phyloP scores from a whole-genome alignment of 1,140 invertebrate species.

The Diorhabda carinulata region DNA sequence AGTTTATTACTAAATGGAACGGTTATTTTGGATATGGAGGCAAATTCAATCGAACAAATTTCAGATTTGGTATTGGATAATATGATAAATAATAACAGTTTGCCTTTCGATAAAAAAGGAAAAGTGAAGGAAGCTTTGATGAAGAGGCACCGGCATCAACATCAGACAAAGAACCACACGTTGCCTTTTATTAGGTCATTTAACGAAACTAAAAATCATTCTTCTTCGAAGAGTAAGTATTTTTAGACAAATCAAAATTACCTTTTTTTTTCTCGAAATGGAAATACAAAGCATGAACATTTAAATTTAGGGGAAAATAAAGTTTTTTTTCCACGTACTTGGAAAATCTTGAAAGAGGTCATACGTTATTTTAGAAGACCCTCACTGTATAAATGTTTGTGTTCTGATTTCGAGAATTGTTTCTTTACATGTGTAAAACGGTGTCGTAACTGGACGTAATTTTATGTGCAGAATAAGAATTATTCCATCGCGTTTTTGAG shows the following conservation, averaged over 20 bases:
- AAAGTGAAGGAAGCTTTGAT: constrained; percentile 83
- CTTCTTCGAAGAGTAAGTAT: constrained; percentile 90
- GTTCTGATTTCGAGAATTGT: no score
- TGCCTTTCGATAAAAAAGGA: constrained; percentile 73
- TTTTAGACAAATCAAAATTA: no score
- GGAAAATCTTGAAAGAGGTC: no score
- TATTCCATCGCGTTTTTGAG: no score
- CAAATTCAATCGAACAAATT: constrained; percentile 76
- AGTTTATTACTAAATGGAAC: constrained; percentile 84
- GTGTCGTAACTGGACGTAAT: no score
- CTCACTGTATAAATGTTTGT: no score
- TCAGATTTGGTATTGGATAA: constrained; percentile 89
- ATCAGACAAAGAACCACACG: constrained; percentile 80
- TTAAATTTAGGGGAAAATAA: no score
- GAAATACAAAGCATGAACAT: background rate
- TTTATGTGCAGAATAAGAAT: no score
- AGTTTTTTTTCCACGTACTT: no score
- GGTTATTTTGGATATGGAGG: constrained; percentile 90
- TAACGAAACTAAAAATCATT: constrained; percentile 94
- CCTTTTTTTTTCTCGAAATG: background rate
- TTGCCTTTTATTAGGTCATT: constrained; percentile 92
- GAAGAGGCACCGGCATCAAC: constrained; percentile 90
- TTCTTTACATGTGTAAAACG: no score
- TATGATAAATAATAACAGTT: constrained; percentile 76
- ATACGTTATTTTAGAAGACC: no score